These are phyloP conservation scores for Dermatemys mawii DNA, from an alignment of 2,113 vertebrate genomes.

Conservation along the genomic window DNA sequence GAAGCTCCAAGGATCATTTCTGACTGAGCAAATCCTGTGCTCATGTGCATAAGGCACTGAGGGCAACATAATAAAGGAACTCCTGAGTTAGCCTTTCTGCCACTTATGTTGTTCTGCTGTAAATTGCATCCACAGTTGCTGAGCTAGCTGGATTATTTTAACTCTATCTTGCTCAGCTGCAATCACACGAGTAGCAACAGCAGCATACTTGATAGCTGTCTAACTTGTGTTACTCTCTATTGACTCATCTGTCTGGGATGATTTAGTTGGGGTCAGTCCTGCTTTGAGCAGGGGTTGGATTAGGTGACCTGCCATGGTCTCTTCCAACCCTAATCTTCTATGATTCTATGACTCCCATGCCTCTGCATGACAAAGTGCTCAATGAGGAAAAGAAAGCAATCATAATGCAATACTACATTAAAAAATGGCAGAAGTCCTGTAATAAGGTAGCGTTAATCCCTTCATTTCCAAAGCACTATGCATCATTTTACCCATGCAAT, in stretches of 20 bases:
- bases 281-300: no score
- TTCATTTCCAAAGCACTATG: not conserved
- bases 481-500: not conserved
- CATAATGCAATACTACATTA: not conserved
- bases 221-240: not conserved
- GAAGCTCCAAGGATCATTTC: slow-evolving; percentile 53
- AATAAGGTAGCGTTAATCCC: not conserved
- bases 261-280: no score
- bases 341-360: not conserved
- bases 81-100: slow-evolving; percentile 9
- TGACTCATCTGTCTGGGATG: no score
- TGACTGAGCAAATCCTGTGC: slow-evolving; percentile 47
- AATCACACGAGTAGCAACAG: not conserved
- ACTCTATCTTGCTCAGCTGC: not conserved
- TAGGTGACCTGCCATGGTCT: no score
- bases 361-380: not conserved
- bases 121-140: slow-evolving; percentile 23
- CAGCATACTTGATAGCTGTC: not conserved
- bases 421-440: not conserved
- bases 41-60: slow-evolving; percentile 13
- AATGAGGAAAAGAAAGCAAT: not conserved
- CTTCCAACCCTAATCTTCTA: no score
- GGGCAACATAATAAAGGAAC: slow-evolving; percentile 25
- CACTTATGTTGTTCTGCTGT: not conserved
- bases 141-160: slow-evolving; percentile 45